Evolutionary conservation across 2,888 invertebrate species (phyloP).

Genomic region (Anorthoa munda): DNA sequence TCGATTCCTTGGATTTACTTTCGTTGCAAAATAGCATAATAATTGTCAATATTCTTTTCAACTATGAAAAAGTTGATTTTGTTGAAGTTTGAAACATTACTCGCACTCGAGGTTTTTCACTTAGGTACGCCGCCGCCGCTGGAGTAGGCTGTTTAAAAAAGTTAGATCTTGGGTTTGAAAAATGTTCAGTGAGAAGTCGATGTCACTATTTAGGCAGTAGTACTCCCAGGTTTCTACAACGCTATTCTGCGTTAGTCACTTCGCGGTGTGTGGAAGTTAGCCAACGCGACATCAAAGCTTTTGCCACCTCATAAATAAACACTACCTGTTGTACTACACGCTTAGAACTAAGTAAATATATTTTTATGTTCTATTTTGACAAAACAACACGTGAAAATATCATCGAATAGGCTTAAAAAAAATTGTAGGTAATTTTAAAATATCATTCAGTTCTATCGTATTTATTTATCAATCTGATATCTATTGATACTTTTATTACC

Average conservation of each 20-base stretch:
- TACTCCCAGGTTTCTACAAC: constrained; percentile 42
- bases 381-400: constrained; percentile 29
- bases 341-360: constrained; percentile 62
- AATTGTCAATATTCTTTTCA: not conserved
- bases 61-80: not conserved
- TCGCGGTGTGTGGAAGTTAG: constrained; percentile 76
- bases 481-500: constrained; percentile 5
- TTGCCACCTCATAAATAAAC: constrained; percentile 84
- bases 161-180: not conserved
- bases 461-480: not conserved
- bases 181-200: constrained; percentile 15
- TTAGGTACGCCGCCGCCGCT: no score
- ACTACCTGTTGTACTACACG: constrained; percentile 69
- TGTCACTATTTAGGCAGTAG: constrained; percentile 48
- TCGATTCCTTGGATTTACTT: not conserved
- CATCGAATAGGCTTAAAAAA: constrained; percentile 6
- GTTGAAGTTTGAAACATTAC: not conserved
- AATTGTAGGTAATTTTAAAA: not conserved
- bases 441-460: not conserved
- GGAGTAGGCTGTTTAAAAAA: not conserved
- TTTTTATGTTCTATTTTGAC: constrained; percentile 48
- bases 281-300: constrained; percentile 85
- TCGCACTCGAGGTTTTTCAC: no score
- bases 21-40: not conserved
- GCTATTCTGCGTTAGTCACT: constrained; percentile 61